These are phyloP conservation scores for Melanogrammus aeglefinus DNA, from an alignment of 2,797 vertebrate species.

Conservation along the genomic window DNA sequence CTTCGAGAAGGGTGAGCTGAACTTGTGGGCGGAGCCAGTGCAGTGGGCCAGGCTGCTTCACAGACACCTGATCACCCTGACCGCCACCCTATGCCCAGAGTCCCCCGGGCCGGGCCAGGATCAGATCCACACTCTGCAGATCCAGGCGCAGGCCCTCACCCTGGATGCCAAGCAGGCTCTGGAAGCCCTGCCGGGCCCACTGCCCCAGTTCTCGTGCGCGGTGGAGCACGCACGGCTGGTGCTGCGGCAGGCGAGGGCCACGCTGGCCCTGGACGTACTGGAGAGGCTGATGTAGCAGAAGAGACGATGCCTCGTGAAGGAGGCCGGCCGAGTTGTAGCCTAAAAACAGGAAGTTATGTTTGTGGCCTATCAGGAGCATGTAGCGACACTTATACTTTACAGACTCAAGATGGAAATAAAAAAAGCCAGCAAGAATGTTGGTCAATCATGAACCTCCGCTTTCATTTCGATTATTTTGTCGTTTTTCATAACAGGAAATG, in stretches of 20 bases:
- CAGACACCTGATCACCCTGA: constrained; percentile 72
- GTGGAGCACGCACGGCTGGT: constrained; percentile 76
- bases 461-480: neutral
- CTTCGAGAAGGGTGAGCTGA: constrained; percentile 90
- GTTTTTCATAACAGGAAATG: neutral
- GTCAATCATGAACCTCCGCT: neutral
- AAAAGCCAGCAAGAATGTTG: no score
- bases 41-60: constrained; percentile 78
- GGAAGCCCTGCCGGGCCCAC: constrained; percentile 64
- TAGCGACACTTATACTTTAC: no score
- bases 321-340: neutral
- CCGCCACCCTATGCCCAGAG: constrained; percentile 27
- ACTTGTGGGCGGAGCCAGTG: constrained; percentile 91
- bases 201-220: constrained; percentile 82
- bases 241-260: constrained; percentile 74
- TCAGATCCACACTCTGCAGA: constrained; percentile 55
- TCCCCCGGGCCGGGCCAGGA: constrained; percentile 14
- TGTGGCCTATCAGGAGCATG: no score
- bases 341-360: no score
- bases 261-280: constrained; percentile 72
- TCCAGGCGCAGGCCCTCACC: constrained; percentile 55
- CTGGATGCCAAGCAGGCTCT: constrained; percentile 58
- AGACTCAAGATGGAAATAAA: no score
- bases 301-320: neutral
- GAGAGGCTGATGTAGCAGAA: constrained; percentile 46